Evolutionary conservation across 2,888 invertebrate genomes (phyloP), one percentile per base, ranked within the genome.

Genomic region (Acleris sparsana): DNA sequence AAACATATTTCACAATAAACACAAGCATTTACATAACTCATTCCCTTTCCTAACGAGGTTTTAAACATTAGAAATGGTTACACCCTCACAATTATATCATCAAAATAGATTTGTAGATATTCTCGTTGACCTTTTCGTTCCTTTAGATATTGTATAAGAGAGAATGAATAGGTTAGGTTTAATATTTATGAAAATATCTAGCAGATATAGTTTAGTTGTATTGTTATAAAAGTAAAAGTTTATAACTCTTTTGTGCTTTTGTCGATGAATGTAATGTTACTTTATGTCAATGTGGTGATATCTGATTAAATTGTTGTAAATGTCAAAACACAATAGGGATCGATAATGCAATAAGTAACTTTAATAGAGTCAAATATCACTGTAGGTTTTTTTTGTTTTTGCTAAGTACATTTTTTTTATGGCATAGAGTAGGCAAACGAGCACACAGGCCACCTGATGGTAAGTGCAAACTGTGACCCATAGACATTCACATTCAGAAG

Each of bases 221-320:
- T 63, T 57, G 63, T 63, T 57, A 52, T 43, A 48, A 46, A 20
- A 57, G 29, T 57, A 57, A 63, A 52, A 57, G 44, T 46, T 51
- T 51, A 51, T 49, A 49, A 43, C 18, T 18, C 49, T 55, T 20
- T 46, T 46, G 46, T 46, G 2, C 7, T 5, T 5, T 46, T 46
- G 46, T 17, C 46, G 16, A 44, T 6, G 4, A 44, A 6, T 44
- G 16, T 5, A 44, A 5, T 46, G 46, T 39, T 13, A 3, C 2
- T 33, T 29, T 29, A 3, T 33, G 9, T 9, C 33, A 33, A 39
- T 13, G 33, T 3, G 3, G 11, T 33, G 13, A 39, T 13, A 39
- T 39, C 39, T 39, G 39, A 39, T 39, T 13, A 13, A 39, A 39
- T 39, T 13, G 13, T 39, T 4, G 13, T 39, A 13, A 39, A 13